Evolutionary conservation across 64 coral and sea anemone species (phyloP).

Genomic region (Platygyra sinensis): DNA sequence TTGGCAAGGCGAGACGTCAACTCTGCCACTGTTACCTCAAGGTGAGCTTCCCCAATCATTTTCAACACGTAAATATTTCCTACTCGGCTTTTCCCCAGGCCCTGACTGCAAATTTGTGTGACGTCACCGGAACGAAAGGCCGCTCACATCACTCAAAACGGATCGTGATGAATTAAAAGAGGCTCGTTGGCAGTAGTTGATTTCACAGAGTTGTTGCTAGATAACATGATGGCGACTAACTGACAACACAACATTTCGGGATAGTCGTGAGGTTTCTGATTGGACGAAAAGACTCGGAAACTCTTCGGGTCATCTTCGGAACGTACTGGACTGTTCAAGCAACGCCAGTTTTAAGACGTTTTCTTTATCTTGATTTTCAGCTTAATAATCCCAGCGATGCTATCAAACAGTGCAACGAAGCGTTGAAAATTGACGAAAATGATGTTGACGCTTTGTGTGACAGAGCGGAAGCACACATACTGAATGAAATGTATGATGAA

Average conservation of each 20-base stretch:
- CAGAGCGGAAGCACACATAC: slow-evolving; percentile 89
- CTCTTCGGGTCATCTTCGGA: not conserved
- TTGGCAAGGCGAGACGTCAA: slow-evolving; percentile 79
- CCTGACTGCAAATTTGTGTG: no score
- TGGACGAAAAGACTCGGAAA: not conserved
- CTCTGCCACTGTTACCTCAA: slow-evolving; percentile 94
- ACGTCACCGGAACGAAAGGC: no score
- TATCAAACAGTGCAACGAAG: slow-evolving; percentile 83
- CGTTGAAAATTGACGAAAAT: slow-evolving; percentile 82
- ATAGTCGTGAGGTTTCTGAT: not conserved
- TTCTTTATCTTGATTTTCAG: slow-evolving; percentile 28
- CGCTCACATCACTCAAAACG: no score
- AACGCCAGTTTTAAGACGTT: not conserved
- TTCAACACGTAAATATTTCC: not conserved
- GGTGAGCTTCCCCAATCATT: slow-evolving; percentile 30
- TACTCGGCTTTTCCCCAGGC: no score
- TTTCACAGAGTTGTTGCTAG: no score
- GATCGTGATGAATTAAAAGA: no score
- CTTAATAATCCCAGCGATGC: slow-evolving; percentile 72
- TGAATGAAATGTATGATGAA: slow-evolving; percentile 92
- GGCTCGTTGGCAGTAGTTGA: no score
- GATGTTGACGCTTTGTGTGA: slow-evolving; percentile 97
- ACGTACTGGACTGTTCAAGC: not conserved
- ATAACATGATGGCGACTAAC: no score
- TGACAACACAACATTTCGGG: no score